Base-by-base conservation (phyloP, 2,888 invertebrate species). In the Opisthograptis luteolata region DNA sequence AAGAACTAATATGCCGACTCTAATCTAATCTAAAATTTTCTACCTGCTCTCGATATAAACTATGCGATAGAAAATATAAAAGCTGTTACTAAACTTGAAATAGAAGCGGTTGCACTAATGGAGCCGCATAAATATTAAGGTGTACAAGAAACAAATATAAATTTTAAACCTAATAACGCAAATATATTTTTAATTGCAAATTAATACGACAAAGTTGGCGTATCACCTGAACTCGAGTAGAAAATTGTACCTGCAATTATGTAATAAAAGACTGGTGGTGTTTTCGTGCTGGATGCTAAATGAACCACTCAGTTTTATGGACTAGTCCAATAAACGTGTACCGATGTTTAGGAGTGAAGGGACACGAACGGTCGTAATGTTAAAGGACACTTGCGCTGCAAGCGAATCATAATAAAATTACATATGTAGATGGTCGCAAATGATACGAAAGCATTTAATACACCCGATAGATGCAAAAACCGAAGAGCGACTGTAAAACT, bases 231-330 rank as follows among this genome's bases (percentile, higher is more conserved):
- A 68, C 65, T 68, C 64, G 69, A 71, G 68, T 70, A 71, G 69
- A 77, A 78, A 75, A 73, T 66, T 67, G 68, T 67, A 62, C 61
- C 58, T 62, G 76, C 75, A 77, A 80, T 87, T 84, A 84, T 79
- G 81, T 76, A 86, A 84, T 83, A 82, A 84, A 82, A 79, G 68
- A 66, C 64, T 71, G 70, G 67, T 68, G 62, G 17, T 39, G 41
- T 68, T 71, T 63, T 63, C 64, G 68, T 70, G 64, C 68, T 63
- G 69, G 74, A 81, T 76, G 74, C 75, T 80, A 81, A 87, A 86
- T 80, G 81, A 81, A 79, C 79, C 81, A 81, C 80, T 81, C 79
- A 76, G 74, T 78, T 84, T 87, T 87, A 88, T 85, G 58, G 78
- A 73, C 75, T 74, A 68, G 84, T 73, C 63, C 81, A 79, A 84